Percentiles rank a stretch among this genome's conserved stretches.
Conservation (phyloP, 2,888 invertebrate genomes). For the Hemaris fuciformis region DNA sequence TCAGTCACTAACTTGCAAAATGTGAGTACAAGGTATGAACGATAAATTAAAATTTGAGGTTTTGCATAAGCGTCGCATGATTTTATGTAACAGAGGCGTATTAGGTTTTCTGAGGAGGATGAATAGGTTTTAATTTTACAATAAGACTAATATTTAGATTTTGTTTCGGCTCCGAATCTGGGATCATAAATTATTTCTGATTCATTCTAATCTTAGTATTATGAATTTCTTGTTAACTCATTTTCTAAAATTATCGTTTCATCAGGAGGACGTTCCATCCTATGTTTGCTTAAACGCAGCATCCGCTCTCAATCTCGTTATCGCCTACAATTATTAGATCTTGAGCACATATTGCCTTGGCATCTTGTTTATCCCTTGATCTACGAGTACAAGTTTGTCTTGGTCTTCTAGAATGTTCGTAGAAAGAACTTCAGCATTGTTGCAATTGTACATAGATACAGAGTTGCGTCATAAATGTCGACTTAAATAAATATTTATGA, state of each 20-base stretch:
- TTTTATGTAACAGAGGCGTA: background rate
- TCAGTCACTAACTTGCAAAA: constrained; percentile 2
- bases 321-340: background rate
- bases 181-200: background rate
- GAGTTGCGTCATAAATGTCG: background rate
- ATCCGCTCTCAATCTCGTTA: background rate
- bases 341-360: background rate
- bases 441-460: background rate
- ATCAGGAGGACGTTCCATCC: background rate
- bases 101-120: background rate
- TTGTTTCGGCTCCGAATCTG: too few relatives aligned
- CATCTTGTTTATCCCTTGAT: background rate
- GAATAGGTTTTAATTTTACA: too few relatives aligned
- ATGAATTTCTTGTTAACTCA: background rate
- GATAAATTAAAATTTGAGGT: background rate
- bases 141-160: too few relatives aligned
- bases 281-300: background rate
- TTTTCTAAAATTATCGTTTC: background rate
- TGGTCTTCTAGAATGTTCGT: background rate
- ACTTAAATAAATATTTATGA: constrained; percentile 2
- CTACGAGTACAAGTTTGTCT: background rate
- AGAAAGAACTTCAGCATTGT: background rate
- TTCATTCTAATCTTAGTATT: background rate
- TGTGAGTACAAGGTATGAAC: background rate
- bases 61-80: too few relatives aligned